Evolutionary conservation across 2,797 vertebrate genomes (phyloP), one percentile per base, ranked within the genome.

Genomic region (Myripristis murdjan): DNA sequence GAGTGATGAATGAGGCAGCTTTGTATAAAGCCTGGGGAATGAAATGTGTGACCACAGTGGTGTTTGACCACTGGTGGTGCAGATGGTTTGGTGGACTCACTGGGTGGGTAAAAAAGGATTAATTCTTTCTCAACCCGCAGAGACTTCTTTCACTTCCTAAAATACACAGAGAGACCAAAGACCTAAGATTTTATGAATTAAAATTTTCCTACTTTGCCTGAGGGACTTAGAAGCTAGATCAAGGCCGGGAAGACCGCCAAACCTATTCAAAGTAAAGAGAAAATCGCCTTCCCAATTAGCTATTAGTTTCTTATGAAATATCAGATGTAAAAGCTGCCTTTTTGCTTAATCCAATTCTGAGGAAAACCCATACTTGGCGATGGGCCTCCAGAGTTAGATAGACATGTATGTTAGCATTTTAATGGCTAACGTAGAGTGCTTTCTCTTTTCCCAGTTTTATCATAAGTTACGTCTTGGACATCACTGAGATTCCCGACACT

Each of bases 31-130:
- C 69, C 59, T 44, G 75, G 84, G 87, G 68, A 91, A 91, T 83
- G 71, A 72, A 62, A 83, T 77, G 71, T 83, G 73, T 85, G 84
- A 87, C 89, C 87, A 63, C 83, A 90, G 57, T 69, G 72, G 72
- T 86, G 66, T 89, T 87, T 88, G 82, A 90, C 79, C 83, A 79
- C 75, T 81, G 55, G 53, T 85, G 89, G 72, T 70, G 66, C 75
- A 85, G 68, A 86, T 87, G 82, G 82, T 76, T 85, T 82, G 76
- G 65, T 90, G 79, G 79, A 69, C 63, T 75, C 56, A 77, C 65
- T 87, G 83, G 71, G 80, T 86, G 77, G 64, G 67, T 84, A 77
- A 81, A 60, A 82, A 49, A 54, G 49, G 69, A 88, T 85, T 80
- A 70, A 78, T 90, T 74, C 48, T 80, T 81, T 84, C 71, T 78